These are phyloP conservation scores for Oreortyx pictus DNA, from an alignment of 2,797 vertebrate species.

Conservation along the genomic window DNA sequence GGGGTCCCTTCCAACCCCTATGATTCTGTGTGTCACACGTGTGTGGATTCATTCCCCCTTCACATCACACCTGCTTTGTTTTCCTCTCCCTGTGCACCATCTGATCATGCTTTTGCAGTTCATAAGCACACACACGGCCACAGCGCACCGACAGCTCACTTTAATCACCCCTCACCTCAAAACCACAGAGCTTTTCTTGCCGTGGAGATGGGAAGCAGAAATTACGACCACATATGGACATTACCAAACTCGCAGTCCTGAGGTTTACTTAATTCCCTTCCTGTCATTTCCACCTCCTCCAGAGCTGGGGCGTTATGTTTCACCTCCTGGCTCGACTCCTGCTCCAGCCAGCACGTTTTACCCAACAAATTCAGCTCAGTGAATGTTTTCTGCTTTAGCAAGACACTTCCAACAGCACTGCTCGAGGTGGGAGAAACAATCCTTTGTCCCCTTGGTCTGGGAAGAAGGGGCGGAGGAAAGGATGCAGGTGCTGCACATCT, in stretches of 20 bases:
- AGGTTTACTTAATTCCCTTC: background rate
- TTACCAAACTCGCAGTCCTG: background rate
- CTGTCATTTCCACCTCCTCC: constrained; percentile 16
- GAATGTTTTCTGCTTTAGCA: background rate
- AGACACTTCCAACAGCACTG: background rate
- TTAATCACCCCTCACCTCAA: constrained; percentile 47
- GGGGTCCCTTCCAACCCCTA: too few species aligned
- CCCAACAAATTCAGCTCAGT: constrained; percentile 1
- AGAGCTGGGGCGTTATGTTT: background rate
- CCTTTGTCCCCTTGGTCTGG: background rate
- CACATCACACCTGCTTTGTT: too few species aligned
- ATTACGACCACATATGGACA: constrained; percentile 20
- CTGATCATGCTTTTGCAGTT: too few species aligned
- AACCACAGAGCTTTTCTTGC: constrained; percentile 42
- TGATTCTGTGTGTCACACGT: too few species aligned
- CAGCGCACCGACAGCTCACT: too few species aligned
- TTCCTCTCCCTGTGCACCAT: too few species aligned
- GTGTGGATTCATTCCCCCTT: too few species aligned
- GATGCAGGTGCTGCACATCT: background rate
- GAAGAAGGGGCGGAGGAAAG: background rate
- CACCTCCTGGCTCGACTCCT: background rate
- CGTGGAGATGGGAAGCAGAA: constrained; percentile 33
- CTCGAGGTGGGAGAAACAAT: background rate
- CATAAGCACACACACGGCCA: too few species aligned
- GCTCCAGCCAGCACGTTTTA: background rate